These are phyloP conservation scores for Emys orbicularis DNA, from an alignment of 2,797 vertebrate species.

Conservation along the genomic window DNA sequence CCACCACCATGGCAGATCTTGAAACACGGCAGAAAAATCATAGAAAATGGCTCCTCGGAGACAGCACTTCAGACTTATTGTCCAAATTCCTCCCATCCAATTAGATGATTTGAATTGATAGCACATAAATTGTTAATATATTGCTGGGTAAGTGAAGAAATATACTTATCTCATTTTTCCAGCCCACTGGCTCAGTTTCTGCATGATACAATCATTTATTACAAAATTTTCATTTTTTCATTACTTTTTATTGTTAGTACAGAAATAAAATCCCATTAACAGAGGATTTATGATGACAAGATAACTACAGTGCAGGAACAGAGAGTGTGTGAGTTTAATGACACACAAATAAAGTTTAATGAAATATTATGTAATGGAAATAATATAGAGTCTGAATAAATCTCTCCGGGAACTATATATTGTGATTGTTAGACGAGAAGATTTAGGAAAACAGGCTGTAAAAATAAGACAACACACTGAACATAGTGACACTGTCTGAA, in stretches of 20 bases:
- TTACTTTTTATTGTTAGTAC: conserved; percentile 78
- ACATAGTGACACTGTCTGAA: background rate
- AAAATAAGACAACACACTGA: conserved; percentile 9
- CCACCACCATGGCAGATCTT: conserved; percentile 8
- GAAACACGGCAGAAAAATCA: conserved; percentile 33
- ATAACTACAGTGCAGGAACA: conserved; percentile 51
- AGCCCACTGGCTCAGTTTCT: conserved; percentile 66
- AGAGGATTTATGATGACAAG: conserved; percentile 76
- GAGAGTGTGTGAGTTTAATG: conserved; percentile 67
- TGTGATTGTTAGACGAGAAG: conserved; percentile 53
- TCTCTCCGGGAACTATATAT: conserved; percentile 53
- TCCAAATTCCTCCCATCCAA: conserved; percentile 70
- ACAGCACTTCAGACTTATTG: conserved; percentile 70
- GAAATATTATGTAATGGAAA: conserved; percentile 78
- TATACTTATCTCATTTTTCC: conserved; percentile 75
- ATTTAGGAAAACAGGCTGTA: conserved; percentile 23
- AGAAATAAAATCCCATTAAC: conserved; percentile 76
- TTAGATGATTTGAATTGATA: conserved; percentile 77
- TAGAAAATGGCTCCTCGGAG: conserved; percentile 43
- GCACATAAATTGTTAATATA: conserved; percentile 77
- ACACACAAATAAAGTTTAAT: conserved; percentile 77
- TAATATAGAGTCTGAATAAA: conserved; percentile 71
- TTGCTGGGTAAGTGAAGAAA: conserved; percentile 69
- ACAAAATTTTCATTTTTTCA: conserved; percentile 73
- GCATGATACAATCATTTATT: conserved; percentile 71